A percentile compares a stretch with the other conserved stretches of the same genome.
These are phyloP conservation scores for Athetis lepigone DNA, from an alignment of 2,888 invertebrate genomes.

Conservation along the genomic window DNA sequence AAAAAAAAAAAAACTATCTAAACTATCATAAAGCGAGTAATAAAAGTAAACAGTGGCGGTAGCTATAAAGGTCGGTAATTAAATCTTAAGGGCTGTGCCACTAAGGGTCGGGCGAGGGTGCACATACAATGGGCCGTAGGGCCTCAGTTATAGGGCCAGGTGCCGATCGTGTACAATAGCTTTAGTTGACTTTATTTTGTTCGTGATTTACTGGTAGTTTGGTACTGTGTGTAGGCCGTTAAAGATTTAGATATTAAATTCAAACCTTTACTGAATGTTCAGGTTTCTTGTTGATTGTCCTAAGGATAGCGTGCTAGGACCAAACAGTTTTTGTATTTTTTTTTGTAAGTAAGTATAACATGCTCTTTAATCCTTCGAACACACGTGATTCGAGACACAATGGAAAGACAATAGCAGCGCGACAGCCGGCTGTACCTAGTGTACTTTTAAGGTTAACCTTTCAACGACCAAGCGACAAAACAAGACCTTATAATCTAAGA, in stretches of 20 bases:
- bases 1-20: no score
- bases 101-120: constrained; percentile 68
- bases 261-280: background rate
- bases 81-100: constrained; percentile 78
- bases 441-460: no score
- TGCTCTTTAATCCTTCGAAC: no score
- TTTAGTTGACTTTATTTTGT: constrained; percentile 76
- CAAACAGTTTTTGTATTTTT: no score
- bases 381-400: no score
- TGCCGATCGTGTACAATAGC: constrained; percentile 71
- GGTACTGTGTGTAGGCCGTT: background rate
- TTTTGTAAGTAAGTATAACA: no score
- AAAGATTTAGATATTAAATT: background rate
- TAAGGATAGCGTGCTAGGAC: no score
- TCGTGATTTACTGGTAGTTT: constrained; percentile 63
- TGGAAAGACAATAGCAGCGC: no score
- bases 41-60: constrained; percentile 77
- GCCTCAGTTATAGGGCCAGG: constrained; percentile 67
- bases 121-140: constrained; percentile 58
- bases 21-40: constrained; percentile 57
- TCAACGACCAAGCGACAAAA: no score
- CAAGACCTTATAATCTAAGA: no score
- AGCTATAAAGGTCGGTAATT: constrained; percentile 80
- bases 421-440: no score
- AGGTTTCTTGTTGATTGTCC: background rate